These are phyloP conservation scores for Typhlichthys eigenmanni DNA, from an alignment of 2,797 vertebrate genomes.

Conservation along the genomic window DNA sequence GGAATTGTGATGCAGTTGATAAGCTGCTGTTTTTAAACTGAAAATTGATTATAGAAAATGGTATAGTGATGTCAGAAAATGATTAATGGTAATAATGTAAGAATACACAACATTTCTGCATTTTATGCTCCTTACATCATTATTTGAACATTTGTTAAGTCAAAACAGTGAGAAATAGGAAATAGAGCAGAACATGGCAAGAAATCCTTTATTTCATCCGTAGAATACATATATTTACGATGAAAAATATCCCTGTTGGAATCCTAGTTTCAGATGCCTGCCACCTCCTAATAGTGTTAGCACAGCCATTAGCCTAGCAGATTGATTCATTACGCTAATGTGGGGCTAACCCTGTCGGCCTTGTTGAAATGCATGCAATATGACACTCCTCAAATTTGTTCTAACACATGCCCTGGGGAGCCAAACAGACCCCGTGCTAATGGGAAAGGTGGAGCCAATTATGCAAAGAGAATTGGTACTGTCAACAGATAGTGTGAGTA, in stretches of 20 bases:
- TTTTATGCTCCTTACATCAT: not conserved
- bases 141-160: not conserved
- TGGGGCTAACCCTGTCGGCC: slow-evolving; percentile 68
- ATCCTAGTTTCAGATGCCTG: slow-evolving; percentile 32
- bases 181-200: too few species aligned
- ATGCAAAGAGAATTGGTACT: slow-evolving; percentile 67
- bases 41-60: slow-evolving; percentile 3
- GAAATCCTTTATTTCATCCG: too few species aligned
- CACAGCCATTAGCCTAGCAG: slow-evolving; percentile 63
- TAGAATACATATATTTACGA: not conserved
- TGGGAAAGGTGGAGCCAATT: slow-evolving; percentile 71
- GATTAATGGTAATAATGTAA: too few species aligned
- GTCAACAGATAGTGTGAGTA: slow-evolving; percentile 70
- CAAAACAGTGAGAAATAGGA: too few species aligned
- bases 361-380: slow-evolving; percentile 73
- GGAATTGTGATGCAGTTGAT: slow-evolving; percentile 29
- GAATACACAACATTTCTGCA: not conserved
- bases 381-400: slow-evolving; percentile 80
- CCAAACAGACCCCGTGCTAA: slow-evolving; percentile 64
- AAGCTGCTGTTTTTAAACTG: slow-evolving; percentile 9
- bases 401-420: slow-evolving; percentile 73
- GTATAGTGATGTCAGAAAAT: too few species aligned
- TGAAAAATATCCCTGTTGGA: slow-evolving; percentile 32
- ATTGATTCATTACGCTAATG: slow-evolving; percentile 80
- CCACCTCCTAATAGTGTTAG: slow-evolving; percentile 49